phyloP scores from a whole-genome alignment of 2,797 vertebrate species.

The Xiphophorus birchmanni region DNA sequence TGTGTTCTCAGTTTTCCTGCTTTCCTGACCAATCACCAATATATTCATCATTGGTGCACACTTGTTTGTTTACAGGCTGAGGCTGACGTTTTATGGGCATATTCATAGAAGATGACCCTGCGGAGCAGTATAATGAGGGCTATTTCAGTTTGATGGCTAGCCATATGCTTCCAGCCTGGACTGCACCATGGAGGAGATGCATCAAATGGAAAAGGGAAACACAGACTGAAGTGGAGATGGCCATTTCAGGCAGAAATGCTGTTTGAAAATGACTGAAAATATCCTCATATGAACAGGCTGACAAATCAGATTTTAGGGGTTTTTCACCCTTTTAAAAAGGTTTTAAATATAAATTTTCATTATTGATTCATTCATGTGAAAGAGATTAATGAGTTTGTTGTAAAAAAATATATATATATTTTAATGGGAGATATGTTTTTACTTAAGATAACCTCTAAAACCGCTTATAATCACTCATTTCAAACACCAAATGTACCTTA shows the following conservation, averaged over 20 bases:
- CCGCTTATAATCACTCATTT: background rate
- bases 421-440: background rate
- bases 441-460: background rate
- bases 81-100: background rate
- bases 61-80: constrained; percentile 2
- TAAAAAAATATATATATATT: background rate
- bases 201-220: constrained; percentile 1
- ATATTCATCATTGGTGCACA: background rate
- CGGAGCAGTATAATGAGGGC: background rate
- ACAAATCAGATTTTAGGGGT: background rate
- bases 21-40: background rate
- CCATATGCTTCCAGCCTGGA: background rate
- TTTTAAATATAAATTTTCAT: no score
- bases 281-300: background rate
- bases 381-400: background rate
- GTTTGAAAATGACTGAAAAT: background rate
- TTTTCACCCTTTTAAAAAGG: background rate
- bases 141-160: constrained; percentile 3
- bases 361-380: no score
- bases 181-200: background rate
- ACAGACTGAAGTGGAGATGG: background rate
- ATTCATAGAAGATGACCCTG: constrained; percentile 1
- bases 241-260: background rate
- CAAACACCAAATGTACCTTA: background rate
- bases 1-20: background rate